Evolutionary conservation across 2,113 vertebrate genomes (phyloP).

Genomic region (Opisthocomus hoazin): DNA sequence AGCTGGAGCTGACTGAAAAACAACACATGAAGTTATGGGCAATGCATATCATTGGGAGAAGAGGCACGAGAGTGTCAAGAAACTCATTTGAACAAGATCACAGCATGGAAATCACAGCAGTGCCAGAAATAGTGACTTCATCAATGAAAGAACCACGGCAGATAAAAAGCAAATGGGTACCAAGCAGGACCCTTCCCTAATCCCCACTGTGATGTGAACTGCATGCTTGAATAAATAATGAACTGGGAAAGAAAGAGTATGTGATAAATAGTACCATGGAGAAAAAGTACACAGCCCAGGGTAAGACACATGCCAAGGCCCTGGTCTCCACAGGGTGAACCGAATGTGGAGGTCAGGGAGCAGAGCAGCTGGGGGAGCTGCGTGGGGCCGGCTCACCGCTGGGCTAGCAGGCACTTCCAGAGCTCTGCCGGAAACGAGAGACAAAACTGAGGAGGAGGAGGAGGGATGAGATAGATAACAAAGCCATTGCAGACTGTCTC

Average conservation of each 20-base stretch:
- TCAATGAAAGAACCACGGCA: slow-evolving; percentile 36
- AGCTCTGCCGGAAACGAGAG: not conserved
- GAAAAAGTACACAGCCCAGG: not conserved
- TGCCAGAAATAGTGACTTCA: slow-evolving; percentile 36
- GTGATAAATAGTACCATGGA: not conserved
- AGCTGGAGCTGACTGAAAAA: not conserved
- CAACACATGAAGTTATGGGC: not conserved
- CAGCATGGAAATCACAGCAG: slow-evolving; percentile 6
- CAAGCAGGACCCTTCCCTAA: not conserved
- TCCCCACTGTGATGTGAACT: slow-evolving; percentile 37
- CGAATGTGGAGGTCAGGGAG: not conserved
- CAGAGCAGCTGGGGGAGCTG: not conserved
- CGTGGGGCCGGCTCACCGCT: not conserved
- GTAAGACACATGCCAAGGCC: not conserved
- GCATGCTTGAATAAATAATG: slow-evolving; percentile 32
- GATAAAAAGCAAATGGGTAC: slow-evolving; percentile 14
- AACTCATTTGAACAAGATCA: not conserved
- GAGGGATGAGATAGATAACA: not conserved
- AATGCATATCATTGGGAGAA: not conserved
- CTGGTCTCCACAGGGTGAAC: not conserved
- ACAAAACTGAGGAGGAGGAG: not conserved
- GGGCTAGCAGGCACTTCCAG: not conserved
- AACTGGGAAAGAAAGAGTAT: not conserved
- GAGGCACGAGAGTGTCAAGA: not conserved
- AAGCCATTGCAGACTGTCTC: not conserved